These are phyloP conservation scores for Dermolepida albohirtum DNA, from an alignment of 2,888 invertebrate genomes.

Conservation along the genomic window DNA sequence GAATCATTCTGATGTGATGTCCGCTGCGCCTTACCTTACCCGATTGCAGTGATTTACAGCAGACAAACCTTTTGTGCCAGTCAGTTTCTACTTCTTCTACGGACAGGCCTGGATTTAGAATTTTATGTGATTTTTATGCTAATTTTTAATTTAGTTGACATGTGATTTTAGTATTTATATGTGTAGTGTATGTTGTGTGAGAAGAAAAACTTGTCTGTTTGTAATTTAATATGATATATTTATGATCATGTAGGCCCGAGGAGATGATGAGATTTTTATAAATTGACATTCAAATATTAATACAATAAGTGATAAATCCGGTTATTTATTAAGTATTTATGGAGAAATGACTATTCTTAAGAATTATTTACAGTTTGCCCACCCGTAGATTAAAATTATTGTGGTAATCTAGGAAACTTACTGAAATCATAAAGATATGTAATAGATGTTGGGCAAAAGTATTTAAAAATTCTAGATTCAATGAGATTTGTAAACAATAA, in stretches of 20 bases:
- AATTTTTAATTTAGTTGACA: conserved; percentile 61
- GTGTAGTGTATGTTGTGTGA: background rate
- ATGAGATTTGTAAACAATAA: too few relatives aligned
- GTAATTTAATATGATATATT: conserved; percentile 54
- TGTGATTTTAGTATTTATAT: conserved; percentile 50
- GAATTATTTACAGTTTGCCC: too few relatives aligned
- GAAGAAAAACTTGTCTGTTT: conserved; percentile 37
- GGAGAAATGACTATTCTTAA: too few relatives aligned
- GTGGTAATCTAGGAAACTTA: too few relatives aligned
- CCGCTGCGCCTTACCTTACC: conserved; percentile 50
- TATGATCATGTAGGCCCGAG: conserved; percentile 47
- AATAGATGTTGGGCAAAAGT: too few relatives aligned
- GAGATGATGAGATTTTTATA: conserved; percentile 29
- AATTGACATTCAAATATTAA: conserved; percentile 27
- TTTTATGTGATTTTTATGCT: conserved; percentile 66
- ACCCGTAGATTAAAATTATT: too few relatives aligned
- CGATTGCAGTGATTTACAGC: conserved; percentile 62
- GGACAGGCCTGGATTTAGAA: conserved; percentile 60
- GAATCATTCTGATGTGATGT: conserved; percentile 47
- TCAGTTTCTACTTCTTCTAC: conserved; percentile 58
- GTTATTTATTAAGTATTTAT: conserved; percentile 12
- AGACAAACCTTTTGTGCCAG: conserved; percentile 64
- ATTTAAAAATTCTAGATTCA: too few relatives aligned
- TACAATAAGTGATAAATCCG: conserved; percentile 31
- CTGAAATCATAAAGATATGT: too few relatives aligned